phyloP scores from a whole-genome alignment of 2,113 vertebrate genomes.

The Eretmodus cyanostictus region DNA sequence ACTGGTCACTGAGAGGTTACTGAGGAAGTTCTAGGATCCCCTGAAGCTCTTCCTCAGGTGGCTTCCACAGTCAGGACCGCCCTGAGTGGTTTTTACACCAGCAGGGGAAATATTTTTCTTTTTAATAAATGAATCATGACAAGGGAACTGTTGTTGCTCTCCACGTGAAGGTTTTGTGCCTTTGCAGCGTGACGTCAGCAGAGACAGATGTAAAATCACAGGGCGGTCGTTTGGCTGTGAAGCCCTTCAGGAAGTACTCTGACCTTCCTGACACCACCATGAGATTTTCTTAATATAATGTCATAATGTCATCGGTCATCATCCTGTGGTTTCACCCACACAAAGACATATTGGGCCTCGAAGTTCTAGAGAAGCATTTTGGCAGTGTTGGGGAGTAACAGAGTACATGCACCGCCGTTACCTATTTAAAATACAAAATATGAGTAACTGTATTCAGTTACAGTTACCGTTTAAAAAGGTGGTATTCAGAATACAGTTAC shows the following conservation, averaged over 20 bases:
- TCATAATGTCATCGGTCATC: background rate
- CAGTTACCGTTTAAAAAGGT: fast-evolving
- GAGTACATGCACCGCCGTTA: background rate
- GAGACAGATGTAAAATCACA: background rate
- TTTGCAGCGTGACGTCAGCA: background rate
- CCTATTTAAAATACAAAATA: background rate
- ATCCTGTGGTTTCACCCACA: fast-evolving
- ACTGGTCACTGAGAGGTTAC: background rate
- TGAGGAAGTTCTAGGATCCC: background rate
- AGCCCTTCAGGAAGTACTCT: background rate
- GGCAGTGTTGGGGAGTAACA: background rate
- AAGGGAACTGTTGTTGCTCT: background rate
- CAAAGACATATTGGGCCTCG: background rate
- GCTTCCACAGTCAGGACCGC: background rate
- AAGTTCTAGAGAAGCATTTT: background rate
- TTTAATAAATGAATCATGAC: background rate
- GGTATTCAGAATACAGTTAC: background rate
- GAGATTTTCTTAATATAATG: background rate
- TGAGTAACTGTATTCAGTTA: background rate
- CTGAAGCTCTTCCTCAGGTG: background rate
- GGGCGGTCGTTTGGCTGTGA: background rate
- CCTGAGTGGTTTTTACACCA: background rate
- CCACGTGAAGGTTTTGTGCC: background rate
- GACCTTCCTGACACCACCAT: background rate
- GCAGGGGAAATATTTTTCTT: background rate